These are phyloP conservation scores for Bradypus variegatus DNA, from an alignment of 2,797 vertebrate genomes.

Conservation along the genomic window DNA sequence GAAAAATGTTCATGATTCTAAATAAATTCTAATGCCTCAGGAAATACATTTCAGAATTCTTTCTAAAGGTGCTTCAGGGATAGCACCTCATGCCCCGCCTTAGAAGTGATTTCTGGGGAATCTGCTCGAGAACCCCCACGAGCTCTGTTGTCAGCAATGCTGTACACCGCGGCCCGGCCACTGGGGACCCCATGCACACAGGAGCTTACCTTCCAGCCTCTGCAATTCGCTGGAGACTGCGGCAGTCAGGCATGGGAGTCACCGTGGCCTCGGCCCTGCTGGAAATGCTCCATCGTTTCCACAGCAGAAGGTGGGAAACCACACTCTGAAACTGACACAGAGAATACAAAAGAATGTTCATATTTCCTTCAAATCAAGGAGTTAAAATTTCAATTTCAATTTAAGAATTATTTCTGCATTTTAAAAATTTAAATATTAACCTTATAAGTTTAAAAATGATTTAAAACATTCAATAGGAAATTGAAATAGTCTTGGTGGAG, in stretches of 20 bases:
- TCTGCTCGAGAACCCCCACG: neutral
- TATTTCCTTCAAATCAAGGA: neutral
- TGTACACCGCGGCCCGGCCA: neutral
- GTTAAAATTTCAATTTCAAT: neutral
- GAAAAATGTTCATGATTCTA: neutral
- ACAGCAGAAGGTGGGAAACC: slow-evolving; percentile 61
- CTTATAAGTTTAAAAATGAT: neutral
- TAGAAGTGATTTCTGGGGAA: neutral
- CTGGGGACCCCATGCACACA: neutral
- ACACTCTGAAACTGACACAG: slow-evolving; percentile 61
- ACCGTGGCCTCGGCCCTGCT: slow-evolving; percentile 32
- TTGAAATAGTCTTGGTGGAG: neutral
- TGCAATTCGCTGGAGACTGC: slow-evolving; percentile 52
- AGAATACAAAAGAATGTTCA: neutral
- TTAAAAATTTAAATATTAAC: neutral
- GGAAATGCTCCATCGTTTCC: slow-evolving; percentile 65
- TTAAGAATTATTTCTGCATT: neutral
- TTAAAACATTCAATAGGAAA: neutral
- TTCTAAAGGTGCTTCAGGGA: neutral
- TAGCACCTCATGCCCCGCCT: neutral
- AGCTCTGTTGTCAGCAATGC: neutral
- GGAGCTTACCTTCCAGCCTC: slow-evolving; percentile 68
- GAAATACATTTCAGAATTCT: neutral
- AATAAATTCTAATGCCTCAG: neutral
- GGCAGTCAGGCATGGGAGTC: slow-evolving; percentile 52